Percentiles rank a stretch among this genome's conserved stretches.
Evolutionary conservation across 2,113 vertebrate species (phyloP).

Genomic region (Chloroceryle aenea): DNA sequence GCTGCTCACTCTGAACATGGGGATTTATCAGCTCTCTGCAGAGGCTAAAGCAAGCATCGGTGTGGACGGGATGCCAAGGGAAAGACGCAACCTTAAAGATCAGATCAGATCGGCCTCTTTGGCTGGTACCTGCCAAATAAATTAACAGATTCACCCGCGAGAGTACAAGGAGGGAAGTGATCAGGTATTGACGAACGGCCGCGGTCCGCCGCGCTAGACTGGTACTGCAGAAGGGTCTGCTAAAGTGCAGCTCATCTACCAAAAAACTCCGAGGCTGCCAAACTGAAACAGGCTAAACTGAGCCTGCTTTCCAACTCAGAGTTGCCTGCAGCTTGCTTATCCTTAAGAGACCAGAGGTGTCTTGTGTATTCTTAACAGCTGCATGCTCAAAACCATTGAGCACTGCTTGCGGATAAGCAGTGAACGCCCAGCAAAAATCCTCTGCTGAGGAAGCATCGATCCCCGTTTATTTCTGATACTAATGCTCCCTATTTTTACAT

Average conservation of each 20-base stretch:
- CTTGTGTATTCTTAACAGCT: neutral
- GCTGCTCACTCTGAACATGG: neutral
- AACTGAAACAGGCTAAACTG: neutral
- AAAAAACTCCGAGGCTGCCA: neutral
- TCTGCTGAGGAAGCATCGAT: neutral
- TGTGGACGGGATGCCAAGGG: neutral
- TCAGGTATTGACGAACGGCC: no score
- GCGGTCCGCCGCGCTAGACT: neutral
- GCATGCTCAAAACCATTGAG: neutral
- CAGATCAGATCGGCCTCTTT: neutral
- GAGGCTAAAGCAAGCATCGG: neutral
- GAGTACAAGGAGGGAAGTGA: neutral
- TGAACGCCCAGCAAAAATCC: neutral
- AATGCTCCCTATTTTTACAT: neutral
- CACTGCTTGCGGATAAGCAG: neutral
- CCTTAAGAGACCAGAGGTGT: neutral
- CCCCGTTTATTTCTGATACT: neutral
- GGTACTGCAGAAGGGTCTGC: neutral
- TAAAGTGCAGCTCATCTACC: neutral
- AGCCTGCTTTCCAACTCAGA: neutral
- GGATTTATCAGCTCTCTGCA: neutral
- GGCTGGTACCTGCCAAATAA: neutral
- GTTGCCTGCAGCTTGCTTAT: neutral
- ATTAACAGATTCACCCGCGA: neutral
- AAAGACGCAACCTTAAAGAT: neutral